Evolutionary conservation across 2,888 invertebrate species (phyloP).

Genomic region (Helobdella robusta): DNA sequence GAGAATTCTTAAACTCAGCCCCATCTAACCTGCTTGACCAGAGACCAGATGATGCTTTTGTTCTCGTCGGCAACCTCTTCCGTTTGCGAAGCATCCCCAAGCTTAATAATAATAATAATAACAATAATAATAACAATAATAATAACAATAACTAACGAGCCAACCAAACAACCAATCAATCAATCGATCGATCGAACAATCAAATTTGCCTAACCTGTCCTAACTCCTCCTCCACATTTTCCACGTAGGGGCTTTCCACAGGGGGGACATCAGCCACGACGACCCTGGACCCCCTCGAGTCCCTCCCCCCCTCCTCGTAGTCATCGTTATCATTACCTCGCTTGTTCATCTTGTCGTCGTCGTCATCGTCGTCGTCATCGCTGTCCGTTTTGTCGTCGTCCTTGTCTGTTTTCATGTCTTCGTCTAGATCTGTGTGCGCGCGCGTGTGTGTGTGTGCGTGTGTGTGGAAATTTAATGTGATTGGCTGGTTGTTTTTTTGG

Average conservation of each 20-base stretch:
- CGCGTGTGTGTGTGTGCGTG: too few species aligned
- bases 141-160: background rate
- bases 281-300: background rate
- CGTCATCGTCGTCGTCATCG: conserved; percentile 42
- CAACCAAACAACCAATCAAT: background rate
- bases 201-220: conserved; percentile 40
- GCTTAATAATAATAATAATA: conserved; percentile 36
- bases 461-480: too few species aligned
- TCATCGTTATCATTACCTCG: background rate
- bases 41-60: conserved; percentile 84
- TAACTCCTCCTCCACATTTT: conserved; percentile 56
- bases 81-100: conserved; percentile 58
- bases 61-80: conserved; percentile 88
- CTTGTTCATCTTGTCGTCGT: conserved; percentile 32
- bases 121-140: background rate
- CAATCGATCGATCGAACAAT: background rate
- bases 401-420: conserved; percentile 49
- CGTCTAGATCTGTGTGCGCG: conserved; percentile 53
- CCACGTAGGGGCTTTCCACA: conserved; percentile 57
- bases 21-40: conserved; percentile 55
- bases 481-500: too few species aligned
- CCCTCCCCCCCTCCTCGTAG: conserved; percentile 4
- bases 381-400: conserved; percentile 52
- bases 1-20: background rate
- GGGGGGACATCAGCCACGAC: conserved; percentile 46